Percentiles rank a stretch among this genome's conserved stretches.
Evolutionary conservation across 1,140 invertebrate species (phyloP).

Genomic region (Diploscapter pachys): DNA sequence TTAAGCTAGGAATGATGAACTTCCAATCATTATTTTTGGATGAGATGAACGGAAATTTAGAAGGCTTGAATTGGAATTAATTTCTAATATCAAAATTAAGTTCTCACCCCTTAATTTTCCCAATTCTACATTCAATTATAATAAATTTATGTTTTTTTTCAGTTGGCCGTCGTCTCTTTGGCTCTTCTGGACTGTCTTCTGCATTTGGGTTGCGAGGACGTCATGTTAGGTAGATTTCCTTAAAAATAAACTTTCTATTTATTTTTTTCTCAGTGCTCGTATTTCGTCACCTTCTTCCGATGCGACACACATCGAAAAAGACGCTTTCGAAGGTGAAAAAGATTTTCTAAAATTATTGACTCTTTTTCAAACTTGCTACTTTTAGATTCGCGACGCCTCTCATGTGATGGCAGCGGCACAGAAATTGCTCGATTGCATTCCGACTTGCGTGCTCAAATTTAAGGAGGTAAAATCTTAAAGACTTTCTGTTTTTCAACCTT

Average conservation of each 20-base stretch:
- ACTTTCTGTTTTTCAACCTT: background rate
- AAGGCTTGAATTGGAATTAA: too few species aligned
- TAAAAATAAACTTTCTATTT: background rate
- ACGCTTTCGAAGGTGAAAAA: conserved; percentile 8
- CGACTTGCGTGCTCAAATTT: conserved; percentile 62
- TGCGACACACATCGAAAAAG: conserved; percentile 13
- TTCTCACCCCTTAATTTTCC: too few species aligned
- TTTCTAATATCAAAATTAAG: too few species aligned
- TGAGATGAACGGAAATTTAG: background rate
- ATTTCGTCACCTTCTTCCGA: conserved; percentile 22
- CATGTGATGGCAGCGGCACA: conserved; percentile 80
- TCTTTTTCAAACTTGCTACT: conserved; percentile 59
- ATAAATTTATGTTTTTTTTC: conserved; percentile 23
- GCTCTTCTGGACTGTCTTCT: conserved; percentile 84
- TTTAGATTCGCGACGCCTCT: conserved; percentile 75
- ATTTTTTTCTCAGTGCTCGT: conserved; percentile 12
- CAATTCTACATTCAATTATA: background rate
- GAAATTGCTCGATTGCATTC: conserved; percentile 77
- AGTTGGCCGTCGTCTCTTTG: conserved; percentile 84
- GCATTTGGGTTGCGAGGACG: conserved; percentile 88
- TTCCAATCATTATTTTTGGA: background rate
- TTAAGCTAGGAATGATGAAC: conserved; percentile 21
- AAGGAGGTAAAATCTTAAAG: conserved; percentile 36
- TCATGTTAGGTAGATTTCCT: conserved; percentile 67
- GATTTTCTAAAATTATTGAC: background rate